A percentile compares a stretch with the other conserved stretches of the same genome.
phyloP scores from a whole-genome alignment of 1,140 invertebrate species.

The Drosophila novamexicana region DNA sequence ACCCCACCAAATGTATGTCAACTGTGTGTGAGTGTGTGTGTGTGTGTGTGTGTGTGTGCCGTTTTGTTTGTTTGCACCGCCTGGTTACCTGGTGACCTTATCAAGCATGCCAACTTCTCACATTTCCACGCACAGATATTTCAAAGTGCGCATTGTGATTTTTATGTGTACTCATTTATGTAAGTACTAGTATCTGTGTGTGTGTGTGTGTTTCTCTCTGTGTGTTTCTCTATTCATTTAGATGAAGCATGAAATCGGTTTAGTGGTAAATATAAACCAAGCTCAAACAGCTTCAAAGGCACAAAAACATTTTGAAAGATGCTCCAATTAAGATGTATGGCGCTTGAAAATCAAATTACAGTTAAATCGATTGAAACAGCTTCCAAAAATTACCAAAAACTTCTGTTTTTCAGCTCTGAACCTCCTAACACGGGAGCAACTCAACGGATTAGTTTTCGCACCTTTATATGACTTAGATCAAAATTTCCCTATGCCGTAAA shows the following conservation, averaged over 20 bases:
- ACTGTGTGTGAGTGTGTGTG: background rate
- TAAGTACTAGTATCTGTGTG: background rate
- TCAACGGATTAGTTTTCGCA: too few species aligned
- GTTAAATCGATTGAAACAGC: too few species aligned
- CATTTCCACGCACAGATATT: slow-evolving; percentile 28
- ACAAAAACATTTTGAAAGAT: background rate
- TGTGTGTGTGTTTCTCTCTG: slow-evolving; percentile 1
- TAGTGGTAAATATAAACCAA: slow-evolving; percentile 22
- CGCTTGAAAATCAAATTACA: background rate
- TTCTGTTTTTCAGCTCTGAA: too few species aligned
- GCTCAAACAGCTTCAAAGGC: background rate
- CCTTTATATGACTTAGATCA: too few species aligned
- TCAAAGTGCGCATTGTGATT: slow-evolving; percentile 60
- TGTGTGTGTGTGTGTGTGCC: slow-evolving; percentile 20
- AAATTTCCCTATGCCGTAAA: too few species aligned
- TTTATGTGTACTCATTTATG: slow-evolving; percentile 40
- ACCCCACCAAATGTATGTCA: slow-evolving; percentile 7
- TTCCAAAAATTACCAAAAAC: too few species aligned
- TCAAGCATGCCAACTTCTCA: slow-evolving; percentile 48
- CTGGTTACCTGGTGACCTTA: slow-evolving; percentile 45
- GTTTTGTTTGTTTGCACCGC: slow-evolving; percentile 27
- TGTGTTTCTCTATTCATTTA: slow-evolving; percentile 48
- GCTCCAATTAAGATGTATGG: background rate
- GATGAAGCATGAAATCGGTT: slow-evolving; percentile 47
- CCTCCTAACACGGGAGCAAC: too few species aligned